Base-by-base conservation (phyloP, 2,113 vertebrate species). In the Dryoscopus gambensis region DNA sequence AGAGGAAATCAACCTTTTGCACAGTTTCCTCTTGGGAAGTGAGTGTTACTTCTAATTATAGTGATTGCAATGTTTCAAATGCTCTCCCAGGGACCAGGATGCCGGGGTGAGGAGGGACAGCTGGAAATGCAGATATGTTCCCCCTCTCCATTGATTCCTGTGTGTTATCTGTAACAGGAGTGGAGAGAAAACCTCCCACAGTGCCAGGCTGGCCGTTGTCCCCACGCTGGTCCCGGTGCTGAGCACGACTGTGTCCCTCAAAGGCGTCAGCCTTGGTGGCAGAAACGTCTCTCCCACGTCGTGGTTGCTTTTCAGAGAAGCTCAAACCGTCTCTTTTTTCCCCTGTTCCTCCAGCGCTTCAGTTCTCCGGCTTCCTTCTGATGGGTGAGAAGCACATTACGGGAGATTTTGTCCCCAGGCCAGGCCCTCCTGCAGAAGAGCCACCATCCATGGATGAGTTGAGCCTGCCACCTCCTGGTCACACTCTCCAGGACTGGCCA, bases 1-100 rank as follows among this genome's bases (percentile, higher is more conserved):
- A 89, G 77, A 83, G 93, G 93, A 97, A 97, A 95, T 87, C 93
- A 95, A 92, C 93, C 90, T 97, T 91, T 96, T 97, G 96, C 96
- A 95, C 74, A 89, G 85, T 95, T 97, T 92, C 93, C 87, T 90
- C 93, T 92, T 93, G 96, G 96, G 94, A 96, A 97, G 93, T 74
- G 88, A 96, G 84, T 56, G 77, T 86, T 81, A 57, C 83, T 96
- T 95, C 95, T 94, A 96, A 97, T 95, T 95, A 95, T 96, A 97
- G 93, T 39, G 5, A 60, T 81, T 81, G 93, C 90, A 81, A 9
- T 69, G 50, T 85, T 93, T 86, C 50, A 39, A 88, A 65, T 75
- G 84, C 83, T 81, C 89, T 93, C 93, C 49, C 84, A 68, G 84
- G 85, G 86, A 52, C 80, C 56, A n/a, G 83, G 78, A 21, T 3